A percentile compares a stretch with the other conserved stretches of the same genome.
Conservation (phyloP, 1,140 invertebrate genomes). For the Mizuhopecten yessoensis region DNA sequence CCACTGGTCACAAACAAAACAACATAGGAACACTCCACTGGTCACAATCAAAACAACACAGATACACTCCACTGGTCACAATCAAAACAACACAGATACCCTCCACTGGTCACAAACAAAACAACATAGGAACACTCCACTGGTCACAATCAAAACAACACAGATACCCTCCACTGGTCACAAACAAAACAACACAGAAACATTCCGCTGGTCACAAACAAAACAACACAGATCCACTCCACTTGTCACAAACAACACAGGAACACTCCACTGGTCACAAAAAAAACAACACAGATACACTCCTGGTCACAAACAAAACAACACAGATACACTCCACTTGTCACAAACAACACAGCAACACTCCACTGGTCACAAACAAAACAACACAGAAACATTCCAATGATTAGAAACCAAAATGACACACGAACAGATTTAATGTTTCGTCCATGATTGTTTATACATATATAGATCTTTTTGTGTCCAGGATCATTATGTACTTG, state of each 20-base stretch:
- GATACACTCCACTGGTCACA: background rate
- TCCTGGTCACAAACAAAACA: background rate
- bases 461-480: background rate
- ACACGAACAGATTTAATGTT: no score
- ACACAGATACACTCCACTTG: background rate
- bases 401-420: background rate
- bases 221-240: background rate
- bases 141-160: background rate
- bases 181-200: background rate
- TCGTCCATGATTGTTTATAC: background rate
- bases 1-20: no score
- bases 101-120: background rate
- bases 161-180: background rate
- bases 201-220: background rate
- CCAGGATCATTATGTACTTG: no score
- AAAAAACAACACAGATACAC: background rate
- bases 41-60: no score
- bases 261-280: background rate
- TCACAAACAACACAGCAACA: background rate
- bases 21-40: background rate
- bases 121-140: background rate
- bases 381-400: background rate
- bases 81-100: background rate
- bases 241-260: background rate
- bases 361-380: background rate